Evolutionary conservation across 2,113 vertebrate species (phyloP), one percentile per base, ranked within the genome.

Genomic region (Pontoporia blainvillei): DNA sequence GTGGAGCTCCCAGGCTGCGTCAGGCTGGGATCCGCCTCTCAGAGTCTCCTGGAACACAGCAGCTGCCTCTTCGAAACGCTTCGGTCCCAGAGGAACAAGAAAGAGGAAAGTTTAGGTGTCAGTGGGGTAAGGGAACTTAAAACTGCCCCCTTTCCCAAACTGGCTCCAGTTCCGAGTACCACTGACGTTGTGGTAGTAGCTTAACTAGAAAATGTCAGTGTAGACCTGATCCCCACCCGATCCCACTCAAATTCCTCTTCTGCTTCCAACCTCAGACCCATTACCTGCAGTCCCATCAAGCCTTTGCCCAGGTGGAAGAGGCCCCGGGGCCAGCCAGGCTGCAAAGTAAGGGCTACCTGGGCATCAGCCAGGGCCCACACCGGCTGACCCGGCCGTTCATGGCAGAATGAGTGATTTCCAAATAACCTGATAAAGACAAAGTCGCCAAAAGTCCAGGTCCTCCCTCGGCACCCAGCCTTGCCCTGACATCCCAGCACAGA

Each of bases 401-500:
- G 99, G 98, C 99, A 99, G 90, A 99, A 99, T 0, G 99, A 99
- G 2, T 99, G 99, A 97, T 99, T 99, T 84, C 99, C 99, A 92
- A 99, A 99, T 62, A 99, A 98, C 96, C 99, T 99, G 96, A 2
- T 8, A 95, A 78, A 73, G 4, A 94, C 0, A 14, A 20, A 5
- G 62, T 29, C 23, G 36, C 54, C 78, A 54, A 44, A 86, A 59
- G 82, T 85, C 73, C 7, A 6, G 27, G 44, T 73, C 66, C 46
- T 54, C 46, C 72, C 46, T 54, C 36, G 20, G 23, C 67, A 18
- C 57, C 41, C n/a, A 15, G 66, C 49, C 75, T 57, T 61, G 12
- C n/a, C 54, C 59, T 62, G 18, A 62, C 10, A 41, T 46, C 52
- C 66, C 49, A 49, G 18, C 13, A 36, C 34, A 31, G 25, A 1